Conservation (phyloP, 2,113 vertebrate genomes). For the Tauraco erythrolophus region DNA sequence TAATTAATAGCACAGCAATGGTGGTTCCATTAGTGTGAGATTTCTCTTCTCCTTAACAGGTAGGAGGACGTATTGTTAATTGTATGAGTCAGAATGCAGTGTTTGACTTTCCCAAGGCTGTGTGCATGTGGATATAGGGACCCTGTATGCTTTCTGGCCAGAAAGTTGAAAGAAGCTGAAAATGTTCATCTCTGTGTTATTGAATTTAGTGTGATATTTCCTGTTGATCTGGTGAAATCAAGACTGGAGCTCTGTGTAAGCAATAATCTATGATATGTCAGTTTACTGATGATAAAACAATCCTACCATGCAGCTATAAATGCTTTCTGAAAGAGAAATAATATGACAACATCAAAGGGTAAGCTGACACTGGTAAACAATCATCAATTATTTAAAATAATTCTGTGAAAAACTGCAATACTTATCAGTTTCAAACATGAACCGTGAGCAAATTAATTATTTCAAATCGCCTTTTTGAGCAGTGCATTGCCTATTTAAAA, state of each 20-base stretch:
- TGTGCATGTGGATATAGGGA: background rate
- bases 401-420: background rate
- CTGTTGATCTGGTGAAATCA: background rate
- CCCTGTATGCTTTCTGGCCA: background rate
- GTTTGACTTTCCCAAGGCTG: background rate
- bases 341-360: conserved; percentile 6
- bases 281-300: conserved; percentile 4
- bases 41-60: background rate
- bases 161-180: background rate
- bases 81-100: background rate
- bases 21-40: background rate
- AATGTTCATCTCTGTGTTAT: rapidly evolving
- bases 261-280: background rate
- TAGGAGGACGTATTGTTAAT: background rate
- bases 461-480: background rate
- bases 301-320: background rate
- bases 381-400: conserved; percentile 37
- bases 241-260: background rate
- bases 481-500: background rate
- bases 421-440: background rate
- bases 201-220: background rate
- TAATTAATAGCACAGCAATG: background rate
- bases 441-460: background rate
- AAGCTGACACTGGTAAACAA: background rate
- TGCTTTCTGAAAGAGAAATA: background rate